Evolutionary conservation across 2,888 invertebrate species (phyloP).

Genomic region (Oscheius sp.): DNA sequence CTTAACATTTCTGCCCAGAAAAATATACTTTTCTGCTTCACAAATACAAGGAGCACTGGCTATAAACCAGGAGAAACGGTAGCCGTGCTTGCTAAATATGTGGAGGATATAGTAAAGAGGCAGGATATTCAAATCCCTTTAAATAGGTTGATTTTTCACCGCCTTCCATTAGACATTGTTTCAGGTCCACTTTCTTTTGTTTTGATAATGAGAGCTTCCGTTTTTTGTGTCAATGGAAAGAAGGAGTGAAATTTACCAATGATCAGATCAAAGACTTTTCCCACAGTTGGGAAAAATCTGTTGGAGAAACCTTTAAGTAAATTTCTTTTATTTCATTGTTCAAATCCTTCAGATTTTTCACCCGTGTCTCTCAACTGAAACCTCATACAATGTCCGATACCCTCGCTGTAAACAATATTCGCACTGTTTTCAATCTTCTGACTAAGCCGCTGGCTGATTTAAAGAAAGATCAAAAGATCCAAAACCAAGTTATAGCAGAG

Average conservation of each 20-base stretch:
- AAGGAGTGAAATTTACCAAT: constrained; percentile 19
- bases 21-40: constrained; percentile 61
- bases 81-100: neutral
- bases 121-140: constrained; percentile 18
- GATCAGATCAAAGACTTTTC: constrained; percentile 21
- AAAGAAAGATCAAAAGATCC: neutral
- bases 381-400: neutral
- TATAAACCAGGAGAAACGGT: constrained; percentile 39
- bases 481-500: neutral
- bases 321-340: too few species aligned
- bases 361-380: neutral
- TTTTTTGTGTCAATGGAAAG: constrained; percentile 40
- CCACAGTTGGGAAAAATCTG: constrained; percentile 42
- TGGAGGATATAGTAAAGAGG: constrained; percentile 19
- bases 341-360: constrained; percentile 5
- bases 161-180: neutral
- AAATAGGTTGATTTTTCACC: constrained; percentile 1
- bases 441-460: neutral
- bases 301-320: constrained; percentile 35
- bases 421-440: neutral
- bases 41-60: constrained; percentile 45
- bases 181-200: constrained; percentile 36
- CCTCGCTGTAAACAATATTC: constrained; percentile 1
- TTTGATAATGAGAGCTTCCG: constrained; percentile 55
- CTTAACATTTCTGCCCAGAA: neutral